phyloP scores from a whole-genome alignment of 2,888 invertebrate species.

The Ecliptopera silaceata region DNA sequence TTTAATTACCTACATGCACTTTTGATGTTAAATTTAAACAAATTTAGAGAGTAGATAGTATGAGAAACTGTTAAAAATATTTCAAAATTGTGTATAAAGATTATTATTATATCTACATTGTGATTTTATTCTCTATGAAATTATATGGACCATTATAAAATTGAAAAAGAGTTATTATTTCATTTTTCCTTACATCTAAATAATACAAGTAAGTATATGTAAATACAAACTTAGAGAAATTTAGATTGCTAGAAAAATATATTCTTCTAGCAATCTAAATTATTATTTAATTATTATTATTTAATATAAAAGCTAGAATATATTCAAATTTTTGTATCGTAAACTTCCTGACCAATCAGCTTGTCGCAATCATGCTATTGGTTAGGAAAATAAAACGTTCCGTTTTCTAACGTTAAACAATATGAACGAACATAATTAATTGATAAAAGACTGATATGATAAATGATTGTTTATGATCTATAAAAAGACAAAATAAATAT shows the following conservation, averaged over 20 bases:
- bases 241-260: too few species aligned
- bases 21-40: slow-evolving; percentile 7
- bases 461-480: too few species aligned
- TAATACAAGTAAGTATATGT: not conserved
- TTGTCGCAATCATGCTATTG: not conserved
- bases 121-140: slow-evolving; percentile 77
- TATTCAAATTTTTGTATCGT: not conserved
- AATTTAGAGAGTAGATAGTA: not conserved
- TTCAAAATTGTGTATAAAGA: slow-evolving; percentile 57
- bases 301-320: too few species aligned
- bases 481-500: too few species aligned
- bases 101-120: slow-evolving; percentile 63
- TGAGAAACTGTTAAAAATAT: slow-evolving; percentile 41
- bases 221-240: too few species aligned
- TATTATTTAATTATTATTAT: too few species aligned
- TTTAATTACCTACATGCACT: slow-evolving; percentile 1
- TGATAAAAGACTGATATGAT: too few species aligned
- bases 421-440: too few species aligned
- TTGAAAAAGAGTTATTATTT: slow-evolving; percentile 34
- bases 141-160: slow-evolving; percentile 78
- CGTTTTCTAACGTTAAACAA: not conserved
- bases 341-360: not conserved
- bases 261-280: too few species aligned
- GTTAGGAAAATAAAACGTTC: not conserved
- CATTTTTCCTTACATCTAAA: slow-evolving; percentile 33